These are phyloP conservation scores for Oconnorella tubifera DNA, from an alignment of 2,888 invertebrate species.

Conservation along the genomic window DNA sequence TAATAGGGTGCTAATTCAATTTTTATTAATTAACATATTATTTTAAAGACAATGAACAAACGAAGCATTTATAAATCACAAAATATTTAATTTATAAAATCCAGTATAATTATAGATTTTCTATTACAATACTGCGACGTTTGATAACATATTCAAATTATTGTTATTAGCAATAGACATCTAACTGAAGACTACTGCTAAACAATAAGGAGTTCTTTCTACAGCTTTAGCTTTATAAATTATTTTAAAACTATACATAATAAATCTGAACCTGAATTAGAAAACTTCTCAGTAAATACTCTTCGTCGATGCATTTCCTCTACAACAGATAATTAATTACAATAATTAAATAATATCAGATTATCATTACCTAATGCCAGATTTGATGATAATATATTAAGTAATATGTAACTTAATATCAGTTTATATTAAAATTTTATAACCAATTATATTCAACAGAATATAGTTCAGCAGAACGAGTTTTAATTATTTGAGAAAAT, in stretches of 20 bases:
- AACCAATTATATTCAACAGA: no score
- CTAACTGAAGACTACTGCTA: no score
- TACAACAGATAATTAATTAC: not conserved
- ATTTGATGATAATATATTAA: no score
- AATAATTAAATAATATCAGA: constrained; percentile 1
- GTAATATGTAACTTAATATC: no score
- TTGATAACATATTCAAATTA: not conserved
- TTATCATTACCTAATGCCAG: no score
- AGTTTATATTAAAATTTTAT: no score
- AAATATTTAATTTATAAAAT: not conserved
- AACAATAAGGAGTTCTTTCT: no score
- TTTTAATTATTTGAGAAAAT: no score
- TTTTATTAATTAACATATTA: no score
- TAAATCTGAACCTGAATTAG: not conserved
- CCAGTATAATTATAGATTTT: not conserved
- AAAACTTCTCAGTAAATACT: not conserved
- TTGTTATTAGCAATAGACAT: not conserved
- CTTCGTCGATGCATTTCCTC: not conserved
- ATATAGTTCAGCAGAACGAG: not conserved
- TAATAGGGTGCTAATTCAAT: no score
- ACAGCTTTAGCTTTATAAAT: not conserved
- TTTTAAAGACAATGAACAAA: no score
- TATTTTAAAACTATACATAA: not conserved
- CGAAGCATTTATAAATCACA: no score
- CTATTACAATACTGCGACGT: not conserved